These are phyloP conservation scores for Hydrolagus affinis DNA, from an alignment of 2,113 vertebrate genomes.

Conservation along the genomic window DNA sequence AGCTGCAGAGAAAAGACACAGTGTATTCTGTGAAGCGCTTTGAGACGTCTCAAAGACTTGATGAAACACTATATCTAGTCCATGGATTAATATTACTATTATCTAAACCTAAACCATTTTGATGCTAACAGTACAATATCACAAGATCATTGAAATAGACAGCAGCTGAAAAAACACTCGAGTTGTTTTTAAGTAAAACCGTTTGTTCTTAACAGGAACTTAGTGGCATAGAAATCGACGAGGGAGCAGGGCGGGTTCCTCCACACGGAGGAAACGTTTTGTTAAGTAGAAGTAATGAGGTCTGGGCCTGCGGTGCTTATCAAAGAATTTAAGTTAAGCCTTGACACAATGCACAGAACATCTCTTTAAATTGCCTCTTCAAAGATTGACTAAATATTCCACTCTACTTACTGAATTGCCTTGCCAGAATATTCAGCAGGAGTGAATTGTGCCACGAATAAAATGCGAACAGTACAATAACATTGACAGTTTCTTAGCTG, in stretches of 20 bases:
- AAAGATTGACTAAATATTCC: background rate
- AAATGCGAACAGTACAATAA: background rate
- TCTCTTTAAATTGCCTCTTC: background rate
- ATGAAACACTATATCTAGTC: no score
- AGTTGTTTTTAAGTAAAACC: constrained; percentile 15
- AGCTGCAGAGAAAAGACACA: no score
- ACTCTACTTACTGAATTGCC: background rate
- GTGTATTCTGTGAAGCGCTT: no score
- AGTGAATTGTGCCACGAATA: background rate
- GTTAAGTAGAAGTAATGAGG: background rate
- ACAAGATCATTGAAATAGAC: background rate
- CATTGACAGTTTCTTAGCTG: background rate
- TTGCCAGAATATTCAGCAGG: no score
- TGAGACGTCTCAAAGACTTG: no score
- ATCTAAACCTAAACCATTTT: no score
- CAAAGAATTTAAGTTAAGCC: background rate
- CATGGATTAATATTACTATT: no score
- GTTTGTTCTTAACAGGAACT: background rate
- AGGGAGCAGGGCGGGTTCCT: background rate
- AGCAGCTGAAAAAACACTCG: constrained; percentile 22
- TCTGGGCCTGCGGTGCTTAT: no score
- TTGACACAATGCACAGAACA: background rate
- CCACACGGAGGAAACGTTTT: background rate
- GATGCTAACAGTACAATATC: no score
- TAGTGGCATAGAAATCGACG: background rate